Conservation (phyloP, 1,140 invertebrate genomes). For the Drosophila grimshawi region DNA sequence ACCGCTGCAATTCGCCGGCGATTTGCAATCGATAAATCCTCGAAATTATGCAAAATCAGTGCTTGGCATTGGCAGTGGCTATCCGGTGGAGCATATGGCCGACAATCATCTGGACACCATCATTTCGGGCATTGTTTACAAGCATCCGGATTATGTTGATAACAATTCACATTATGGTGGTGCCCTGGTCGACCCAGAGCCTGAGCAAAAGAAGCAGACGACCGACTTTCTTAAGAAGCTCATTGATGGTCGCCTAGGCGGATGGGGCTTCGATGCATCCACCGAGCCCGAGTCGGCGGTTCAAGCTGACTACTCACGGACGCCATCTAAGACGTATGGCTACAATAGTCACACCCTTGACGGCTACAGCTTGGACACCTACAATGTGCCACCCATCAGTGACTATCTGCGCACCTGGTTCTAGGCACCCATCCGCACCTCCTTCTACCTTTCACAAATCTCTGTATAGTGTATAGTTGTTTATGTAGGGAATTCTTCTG, state of each 20-base stretch:
- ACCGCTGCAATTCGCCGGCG: conserved; percentile 66
- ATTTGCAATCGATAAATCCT: conserved; percentile 47
- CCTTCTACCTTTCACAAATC: neutral
- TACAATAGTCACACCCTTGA: conserved; percentile 68
- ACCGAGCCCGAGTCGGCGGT: conserved; percentile 60
- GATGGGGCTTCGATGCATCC: conserved; percentile 65
- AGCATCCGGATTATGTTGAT: conserved; percentile 66
- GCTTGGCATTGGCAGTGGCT: conserved; percentile 33
- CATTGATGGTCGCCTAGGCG: conserved; percentile 63
- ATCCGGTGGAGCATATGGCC: conserved; percentile 65
- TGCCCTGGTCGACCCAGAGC: conserved; percentile 67
- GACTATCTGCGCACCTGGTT: conserved; percentile 72
- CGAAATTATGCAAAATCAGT: conserved; percentile 22
- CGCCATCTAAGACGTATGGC: conserved; percentile 62
- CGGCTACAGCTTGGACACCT: conserved; percentile 68
- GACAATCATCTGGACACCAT: conserved; percentile 69
- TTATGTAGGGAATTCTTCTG: conserved; percentile 7
- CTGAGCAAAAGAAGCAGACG: conserved; percentile 64
- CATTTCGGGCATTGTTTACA: conserved; percentile 69
- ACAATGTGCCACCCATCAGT: conserved; percentile 63
- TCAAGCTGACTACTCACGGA: conserved; percentile 50
- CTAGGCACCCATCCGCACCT: conserved; percentile 20
- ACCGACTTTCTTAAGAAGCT: conserved; percentile 70
- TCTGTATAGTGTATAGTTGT: conserved; percentile 21
- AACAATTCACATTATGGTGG: conserved; percentile 42